Percentiles rank a stretch among this genome's conserved stretches.
Conservation (phyloP, 2,888 invertebrate species). For the Apodemia hepburni region DNA sequence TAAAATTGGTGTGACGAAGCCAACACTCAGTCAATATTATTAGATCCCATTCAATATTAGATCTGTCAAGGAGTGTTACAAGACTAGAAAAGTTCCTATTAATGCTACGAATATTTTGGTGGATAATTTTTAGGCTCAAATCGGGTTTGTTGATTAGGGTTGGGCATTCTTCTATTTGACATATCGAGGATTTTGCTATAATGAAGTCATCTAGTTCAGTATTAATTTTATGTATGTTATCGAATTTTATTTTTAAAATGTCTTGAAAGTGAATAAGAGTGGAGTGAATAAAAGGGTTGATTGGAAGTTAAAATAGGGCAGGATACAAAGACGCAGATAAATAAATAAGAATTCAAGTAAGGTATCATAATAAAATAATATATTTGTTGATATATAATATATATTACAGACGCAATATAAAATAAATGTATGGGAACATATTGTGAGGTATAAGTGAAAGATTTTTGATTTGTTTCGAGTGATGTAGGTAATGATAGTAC, state of each 20-base stretch:
- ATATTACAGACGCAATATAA: too few species aligned
- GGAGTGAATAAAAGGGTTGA: neutral
- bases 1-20: constrained; percentile 1
- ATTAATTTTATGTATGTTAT: neutral
- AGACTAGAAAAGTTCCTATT: neutral
- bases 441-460: too few species aligned
- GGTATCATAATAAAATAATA: too few species aligned
- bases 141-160: neutral
- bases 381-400: too few species aligned
- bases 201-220: neutral
- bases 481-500: too few species aligned
- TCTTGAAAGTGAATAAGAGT: neutral
- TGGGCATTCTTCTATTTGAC: neutral
- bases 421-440: too few species aligned
- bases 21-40: neutral
- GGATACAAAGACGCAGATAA: neutral
- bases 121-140: constrained; percentile 1
- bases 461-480: too few species aligned
- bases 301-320: neutral
- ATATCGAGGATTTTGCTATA: neutral
- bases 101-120: neutral
- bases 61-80: neutral
- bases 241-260: neutral
- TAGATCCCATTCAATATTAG: neutral
- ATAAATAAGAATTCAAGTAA: too few species aligned